phyloP scores from a whole-genome alignment of 2,888 invertebrate genomes.

The Trileptium ribeirensis region DNA sequence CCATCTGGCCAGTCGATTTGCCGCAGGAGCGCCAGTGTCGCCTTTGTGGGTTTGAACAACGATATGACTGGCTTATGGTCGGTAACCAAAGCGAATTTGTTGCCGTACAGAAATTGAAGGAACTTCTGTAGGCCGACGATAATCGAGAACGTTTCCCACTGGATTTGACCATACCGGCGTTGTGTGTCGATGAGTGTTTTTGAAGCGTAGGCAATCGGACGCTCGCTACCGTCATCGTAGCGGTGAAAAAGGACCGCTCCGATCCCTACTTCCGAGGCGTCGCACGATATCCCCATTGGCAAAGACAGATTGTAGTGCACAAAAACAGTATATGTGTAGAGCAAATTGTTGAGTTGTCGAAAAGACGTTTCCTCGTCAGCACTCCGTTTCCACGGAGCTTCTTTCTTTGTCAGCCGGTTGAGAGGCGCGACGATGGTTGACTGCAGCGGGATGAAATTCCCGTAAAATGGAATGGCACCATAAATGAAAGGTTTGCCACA shows the following conservation, averaged over 20 bases:
- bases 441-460: conserved; percentile 35
- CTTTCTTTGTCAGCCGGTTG: neutral
- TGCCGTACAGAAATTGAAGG: neutral
- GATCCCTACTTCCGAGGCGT: conserved; percentile 1
- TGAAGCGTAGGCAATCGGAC: conserved; percentile 2
- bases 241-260: neutral
- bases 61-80: neutral
- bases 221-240: neutral
- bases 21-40: neutral
- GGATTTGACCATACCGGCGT: neutral
- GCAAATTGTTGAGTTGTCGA: neutral
- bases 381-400: neutral
- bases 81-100: neutral
- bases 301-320: neutral
- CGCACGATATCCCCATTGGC: neutral
- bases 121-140: neutral
- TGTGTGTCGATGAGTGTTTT: neutral
- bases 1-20: neutral
- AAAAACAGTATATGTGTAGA: neutral
- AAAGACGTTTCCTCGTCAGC: neutral
- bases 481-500: conserved; percentile 40
- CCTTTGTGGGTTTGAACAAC: conserved; percentile 9
- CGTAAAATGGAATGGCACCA: conserved; percentile 44
- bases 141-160: neutral
- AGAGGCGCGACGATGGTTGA: neutral